A percentile compares a stretch with the other conserved stretches of the same genome.
Evolutionary conservation across 2,888 invertebrate species (phyloP).

Genomic region (Himalopsyche kuldschensis): DNA sequence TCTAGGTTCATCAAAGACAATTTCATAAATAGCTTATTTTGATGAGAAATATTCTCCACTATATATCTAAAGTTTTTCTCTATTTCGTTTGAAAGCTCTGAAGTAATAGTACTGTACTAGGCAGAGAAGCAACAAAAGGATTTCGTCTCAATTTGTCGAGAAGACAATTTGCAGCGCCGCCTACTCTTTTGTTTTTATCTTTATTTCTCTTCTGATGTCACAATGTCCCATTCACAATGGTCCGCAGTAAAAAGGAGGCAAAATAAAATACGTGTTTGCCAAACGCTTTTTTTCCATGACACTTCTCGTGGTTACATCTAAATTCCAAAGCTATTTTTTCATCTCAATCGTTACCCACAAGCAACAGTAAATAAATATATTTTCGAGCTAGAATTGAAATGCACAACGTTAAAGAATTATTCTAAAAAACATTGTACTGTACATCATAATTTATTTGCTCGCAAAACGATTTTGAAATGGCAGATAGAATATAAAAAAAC

Average conservation of each 20-base stretch:
- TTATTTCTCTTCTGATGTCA: constrained; percentile 22
- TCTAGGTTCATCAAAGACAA: background rate
- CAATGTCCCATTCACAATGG: constrained; percentile 15
- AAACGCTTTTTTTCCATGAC: background rate
- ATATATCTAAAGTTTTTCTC: background rate
- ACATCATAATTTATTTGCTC: too few relatives aligned
- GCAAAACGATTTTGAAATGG: too few relatives aligned
- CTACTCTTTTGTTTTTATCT: constrained; percentile 33
- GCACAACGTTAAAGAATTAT: background rate
- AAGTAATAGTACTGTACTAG: background rate
- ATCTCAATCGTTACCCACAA: background rate
- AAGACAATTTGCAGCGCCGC: constrained; percentile 33
- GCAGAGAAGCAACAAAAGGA: constrained; percentile 16
- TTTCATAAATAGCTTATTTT: background rate
- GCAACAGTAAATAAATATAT: background rate
- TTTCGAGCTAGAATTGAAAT: background rate
- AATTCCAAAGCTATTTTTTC: background rate
- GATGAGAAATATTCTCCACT: background rate
- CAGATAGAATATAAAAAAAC: too few relatives aligned
- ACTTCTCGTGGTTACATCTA: background rate
- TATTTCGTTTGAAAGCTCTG: background rate
- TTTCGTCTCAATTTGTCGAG: constrained; percentile 38
- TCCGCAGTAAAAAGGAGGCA: background rate
- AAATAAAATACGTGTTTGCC: constrained; percentile 10
- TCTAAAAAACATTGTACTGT: background rate